These are phyloP conservation scores for Oryzias dopingdopingensis DNA, from an alignment of 2,797 vertebrate genomes.

Conservation along the genomic window DNA sequence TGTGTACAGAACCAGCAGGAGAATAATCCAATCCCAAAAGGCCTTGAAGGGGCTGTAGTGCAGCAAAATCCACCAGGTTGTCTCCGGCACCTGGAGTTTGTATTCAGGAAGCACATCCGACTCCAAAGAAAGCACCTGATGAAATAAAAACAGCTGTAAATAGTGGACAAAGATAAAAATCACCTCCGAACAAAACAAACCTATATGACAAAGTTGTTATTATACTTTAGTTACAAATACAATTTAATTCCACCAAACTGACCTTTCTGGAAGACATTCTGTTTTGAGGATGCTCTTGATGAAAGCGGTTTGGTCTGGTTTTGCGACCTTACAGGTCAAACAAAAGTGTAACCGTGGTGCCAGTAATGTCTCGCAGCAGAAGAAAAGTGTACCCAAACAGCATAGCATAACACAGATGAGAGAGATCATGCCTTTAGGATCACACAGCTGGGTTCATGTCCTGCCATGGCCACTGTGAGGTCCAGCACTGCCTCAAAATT, in stretches of 20 bases:
- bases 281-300: conserved; percentile 26
- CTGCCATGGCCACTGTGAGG: conserved; percentile 18
- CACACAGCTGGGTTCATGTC: conserved; percentile 29
- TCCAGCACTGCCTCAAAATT: conserved; percentile 10
- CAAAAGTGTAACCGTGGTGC: conserved; percentile 47
- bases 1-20: conserved; percentile 95
- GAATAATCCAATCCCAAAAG: conserved; percentile 97
- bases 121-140: conserved; percentile 92
- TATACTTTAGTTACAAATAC: not conserved
- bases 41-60: conserved; percentile 98
- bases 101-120: conserved; percentile 92
- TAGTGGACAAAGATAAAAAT: not conserved
- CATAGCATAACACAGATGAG: not conserved
- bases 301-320: conserved; percentile 25
- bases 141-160: conserved; percentile 1
- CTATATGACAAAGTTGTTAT: not conserved
- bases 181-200: too few relatives aligned
- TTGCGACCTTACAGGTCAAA: conserved; percentile 38
- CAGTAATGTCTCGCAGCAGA: conserved; percentile 18
- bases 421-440: conserved; percentile 21
- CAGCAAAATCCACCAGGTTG: conserved; percentile 91
- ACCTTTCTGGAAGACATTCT: conserved; percentile 46
- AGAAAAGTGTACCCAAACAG: conserved; percentile 8
- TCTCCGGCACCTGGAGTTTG: conserved; percentile 88
- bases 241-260: conserved; percentile 12